Evolutionary conservation across 2,888 invertebrate species (phyloP), one percentile per base, ranked within the genome.

Genomic region (Petrolisthes manimaculis): DNA sequence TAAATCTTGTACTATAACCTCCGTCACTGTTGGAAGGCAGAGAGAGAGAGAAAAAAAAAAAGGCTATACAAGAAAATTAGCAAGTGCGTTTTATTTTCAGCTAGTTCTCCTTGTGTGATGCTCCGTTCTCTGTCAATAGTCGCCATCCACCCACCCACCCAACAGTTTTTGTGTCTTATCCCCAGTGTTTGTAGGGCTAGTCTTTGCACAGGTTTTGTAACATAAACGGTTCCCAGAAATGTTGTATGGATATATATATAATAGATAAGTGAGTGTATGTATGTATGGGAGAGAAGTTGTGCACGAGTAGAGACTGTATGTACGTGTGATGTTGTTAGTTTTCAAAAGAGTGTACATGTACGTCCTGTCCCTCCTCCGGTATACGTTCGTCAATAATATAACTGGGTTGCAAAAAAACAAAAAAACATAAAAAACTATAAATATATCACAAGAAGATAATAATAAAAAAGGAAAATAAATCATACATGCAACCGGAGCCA

Each of bases 191-290:
- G 9, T 14, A 18, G 18, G 9, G 18, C 9, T 61, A 61, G 61
- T 61, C 61, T 61, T 61, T 61, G 61, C 61, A 61, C 61, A 61
- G 61, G 18, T 61, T 61, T 61, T 61, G 9, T 9, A 14, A 61
- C 18, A 61, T 61, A 14, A 9, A 18, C 9, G 18, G 61, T 61
- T 61, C 61, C 61, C 61, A 61, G 61, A 61, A 18, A 61, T 61
- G 61, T 61, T 61, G 61, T 61, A 61, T 61, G 61, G 61, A 61
- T 61, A 61, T 61, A 61, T 61, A 61, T 61, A 61, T 61, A 61
- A 14, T 14, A 14, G 9, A 61, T 61, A 18, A 61, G 61, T 14
- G 61, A 61, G 61, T 14, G 61, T 37, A 37, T 37, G 37, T 37
- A 37, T 37, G 37, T 37, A 37, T 37, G 37, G 37, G 37, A 37